Percentiles rank a stretch among this genome's conserved stretches.
Conservation (phyloP, 2,888 invertebrate species). For the Philonicus albiceps region DNA sequence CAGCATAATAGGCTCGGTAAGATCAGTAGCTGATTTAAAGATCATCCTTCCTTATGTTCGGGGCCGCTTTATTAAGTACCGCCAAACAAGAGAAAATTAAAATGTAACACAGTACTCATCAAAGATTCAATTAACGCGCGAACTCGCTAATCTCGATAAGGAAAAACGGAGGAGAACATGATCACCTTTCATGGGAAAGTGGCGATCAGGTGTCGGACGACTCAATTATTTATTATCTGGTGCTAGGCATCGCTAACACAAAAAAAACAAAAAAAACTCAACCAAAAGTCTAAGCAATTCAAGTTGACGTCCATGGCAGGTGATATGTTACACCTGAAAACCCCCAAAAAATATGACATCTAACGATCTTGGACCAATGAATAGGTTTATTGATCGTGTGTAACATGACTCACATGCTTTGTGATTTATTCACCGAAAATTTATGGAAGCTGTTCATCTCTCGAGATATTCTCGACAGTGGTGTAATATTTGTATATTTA, state of each 20-base stretch:
- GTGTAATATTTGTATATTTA: conserved; percentile 5
- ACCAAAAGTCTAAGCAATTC: neutral
- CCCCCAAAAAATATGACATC: conserved; percentile 10
- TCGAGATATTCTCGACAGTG: neutral
- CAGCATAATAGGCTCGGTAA: neutral
- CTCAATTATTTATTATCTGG: conserved; percentile 33
- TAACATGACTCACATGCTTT: conserved; percentile 34
- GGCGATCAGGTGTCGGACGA: neutral
- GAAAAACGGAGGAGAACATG: neutral
- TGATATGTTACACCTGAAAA: conserved; percentile 19
- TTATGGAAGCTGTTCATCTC: conserved; percentile 32
- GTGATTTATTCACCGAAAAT: conserved; percentile 20
- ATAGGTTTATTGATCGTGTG: conserved; percentile 37
- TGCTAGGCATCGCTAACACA: neutral
- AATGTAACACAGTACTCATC: conserved; percentile 8
- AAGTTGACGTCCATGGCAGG: conserved; percentile 24
- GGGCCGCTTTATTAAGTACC: neutral
- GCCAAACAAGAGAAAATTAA: conserved; percentile 7
- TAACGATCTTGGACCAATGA: neutral
- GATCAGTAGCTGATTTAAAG: conserved; percentile 13
- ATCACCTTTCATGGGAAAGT: conserved; percentile 20
- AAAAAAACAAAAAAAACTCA: too few relatives aligned
- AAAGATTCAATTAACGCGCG: conserved; percentile 9
- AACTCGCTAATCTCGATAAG: conserved; percentile 30
- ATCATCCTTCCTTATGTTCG: neutral